Evolutionary conservation across 1,140 invertebrate genomes (phyloP).

Genomic region (Pseudachorutes palmiensis): DNA sequence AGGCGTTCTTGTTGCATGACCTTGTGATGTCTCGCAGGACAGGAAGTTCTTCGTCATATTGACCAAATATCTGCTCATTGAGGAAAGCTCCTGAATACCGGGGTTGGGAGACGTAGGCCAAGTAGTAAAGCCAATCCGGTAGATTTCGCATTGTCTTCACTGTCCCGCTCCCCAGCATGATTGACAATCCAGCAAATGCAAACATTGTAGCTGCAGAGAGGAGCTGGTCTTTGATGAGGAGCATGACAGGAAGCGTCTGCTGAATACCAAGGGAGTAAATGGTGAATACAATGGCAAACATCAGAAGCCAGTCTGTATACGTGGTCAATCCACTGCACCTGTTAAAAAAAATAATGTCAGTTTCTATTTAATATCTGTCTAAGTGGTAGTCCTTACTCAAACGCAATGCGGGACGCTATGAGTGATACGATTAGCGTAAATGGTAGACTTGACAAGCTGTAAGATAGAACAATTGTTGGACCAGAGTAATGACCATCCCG

Average conservation of each 20-base stretch:
- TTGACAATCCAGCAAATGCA: constrained; percentile 62
- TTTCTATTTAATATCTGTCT: not conserved
- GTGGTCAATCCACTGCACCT: constrained; percentile 34
- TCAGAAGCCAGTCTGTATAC: constrained; percentile 49
- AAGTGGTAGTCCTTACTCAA: constrained; percentile 52
- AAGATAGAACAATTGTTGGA: constrained; percentile 68
- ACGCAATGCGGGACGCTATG: constrained; percentile 59
- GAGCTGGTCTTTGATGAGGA: constrained; percentile 68
- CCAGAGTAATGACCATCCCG: constrained; percentile 78
- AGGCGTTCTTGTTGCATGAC: constrained; percentile 37
- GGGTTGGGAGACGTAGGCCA: constrained; percentile 67
- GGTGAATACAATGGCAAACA: constrained; percentile 60
- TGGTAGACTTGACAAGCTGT: constrained; percentile 67
- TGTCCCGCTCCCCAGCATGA: constrained; percentile 68
- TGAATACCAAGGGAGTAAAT: constrained; percentile 76
- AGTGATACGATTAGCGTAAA: constrained; percentile 64
- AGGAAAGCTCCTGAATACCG: constrained; percentile 66
- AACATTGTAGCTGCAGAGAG: constrained; percentile 65
- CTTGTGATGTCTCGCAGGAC: not conserved
- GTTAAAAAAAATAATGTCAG: not conserved
- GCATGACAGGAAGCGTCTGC: constrained; percentile 67
- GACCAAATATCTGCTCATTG: constrained; percentile 56
- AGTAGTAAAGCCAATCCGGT: constrained; percentile 68
- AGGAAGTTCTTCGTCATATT: constrained; percentile 39
- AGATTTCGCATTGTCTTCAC: constrained; percentile 48